phyloP scores from a whole-genome alignment of 1,140 invertebrate genomes.

The Gonioctena quinquepunctata region DNA sequence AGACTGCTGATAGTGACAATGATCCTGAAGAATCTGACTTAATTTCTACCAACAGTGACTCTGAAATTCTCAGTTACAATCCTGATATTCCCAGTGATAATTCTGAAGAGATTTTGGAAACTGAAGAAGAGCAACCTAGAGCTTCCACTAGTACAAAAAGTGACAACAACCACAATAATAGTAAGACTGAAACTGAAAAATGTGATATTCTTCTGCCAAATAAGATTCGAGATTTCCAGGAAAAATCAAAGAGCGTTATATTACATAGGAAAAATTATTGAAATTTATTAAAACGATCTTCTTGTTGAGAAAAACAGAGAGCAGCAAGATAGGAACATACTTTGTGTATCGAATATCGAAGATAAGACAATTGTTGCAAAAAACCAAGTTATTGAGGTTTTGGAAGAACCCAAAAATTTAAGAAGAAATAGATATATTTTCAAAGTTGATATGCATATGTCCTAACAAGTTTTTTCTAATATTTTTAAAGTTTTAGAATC shows the following conservation, averaged over 20 bases:
- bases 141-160: no score
- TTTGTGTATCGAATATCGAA: background rate
- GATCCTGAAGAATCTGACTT: no score
- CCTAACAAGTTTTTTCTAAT: background rate
- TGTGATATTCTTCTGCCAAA: no score
- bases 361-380: background rate
- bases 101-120: no score
- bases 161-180: no score
- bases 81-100: no score
- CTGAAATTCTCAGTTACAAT: no score
- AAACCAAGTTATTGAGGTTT: background rate
- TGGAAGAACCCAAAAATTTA: background rate
- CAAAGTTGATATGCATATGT: background rate
- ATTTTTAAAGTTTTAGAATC: background rate
- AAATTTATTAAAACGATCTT: background rate
- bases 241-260: background rate
- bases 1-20: no score
- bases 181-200: no score
- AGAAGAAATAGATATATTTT: background rate
- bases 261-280: background rate
- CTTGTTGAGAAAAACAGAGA: background rate
- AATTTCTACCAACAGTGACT: no score
- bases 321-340: background rate
- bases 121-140: no score
- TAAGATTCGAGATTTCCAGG: background rate